These are phyloP conservation scores for Hemibagrus wyckioides DNA, from an alignment of 2,113 vertebrate species.

Conservation along the genomic window DNA sequence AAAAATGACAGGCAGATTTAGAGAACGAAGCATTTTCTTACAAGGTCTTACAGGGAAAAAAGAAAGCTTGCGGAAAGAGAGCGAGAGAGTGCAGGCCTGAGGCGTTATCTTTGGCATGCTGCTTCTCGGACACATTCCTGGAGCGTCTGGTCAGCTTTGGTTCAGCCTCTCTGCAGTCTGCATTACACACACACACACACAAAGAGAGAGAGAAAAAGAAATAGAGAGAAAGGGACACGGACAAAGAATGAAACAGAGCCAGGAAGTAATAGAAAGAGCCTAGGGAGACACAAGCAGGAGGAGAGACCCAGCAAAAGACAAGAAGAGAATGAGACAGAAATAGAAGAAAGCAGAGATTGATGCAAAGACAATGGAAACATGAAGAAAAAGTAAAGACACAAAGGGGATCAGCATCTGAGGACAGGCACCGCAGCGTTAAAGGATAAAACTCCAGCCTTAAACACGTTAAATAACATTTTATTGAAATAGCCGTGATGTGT, in stretches of 20 bases:
- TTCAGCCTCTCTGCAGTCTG: slow-evolving; percentile 46
- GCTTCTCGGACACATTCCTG: slow-evolving; percentile 50
- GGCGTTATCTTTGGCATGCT: slow-evolving; percentile 55
- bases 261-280: slow-evolving; percentile 40
- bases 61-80: not conserved
- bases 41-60: not conserved
- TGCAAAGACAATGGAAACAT: not conserved
- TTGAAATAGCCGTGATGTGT: not conserved
- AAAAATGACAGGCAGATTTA: not conserved
- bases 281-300: not conserved
- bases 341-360: not conserved
- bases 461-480: not conserved
- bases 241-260: slow-evolving; percentile 23
- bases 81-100: slow-evolving; percentile 29
- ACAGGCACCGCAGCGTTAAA: not conserved
- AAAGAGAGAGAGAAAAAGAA: not conserved
- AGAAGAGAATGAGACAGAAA: not conserved
- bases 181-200: slow-evolving; percentile 1
- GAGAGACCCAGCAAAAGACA: not conserved
- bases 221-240: slow-evolving; percentile 5
- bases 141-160: slow-evolving; percentile 47
- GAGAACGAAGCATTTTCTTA: not conserved
- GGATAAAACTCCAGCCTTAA: not conserved
- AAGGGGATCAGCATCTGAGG: not conserved
- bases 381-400: slow-evolving; percentile 29